Conservation (phyloP, 2,113 vertebrate species). For the Glareola pratincola region DNA sequence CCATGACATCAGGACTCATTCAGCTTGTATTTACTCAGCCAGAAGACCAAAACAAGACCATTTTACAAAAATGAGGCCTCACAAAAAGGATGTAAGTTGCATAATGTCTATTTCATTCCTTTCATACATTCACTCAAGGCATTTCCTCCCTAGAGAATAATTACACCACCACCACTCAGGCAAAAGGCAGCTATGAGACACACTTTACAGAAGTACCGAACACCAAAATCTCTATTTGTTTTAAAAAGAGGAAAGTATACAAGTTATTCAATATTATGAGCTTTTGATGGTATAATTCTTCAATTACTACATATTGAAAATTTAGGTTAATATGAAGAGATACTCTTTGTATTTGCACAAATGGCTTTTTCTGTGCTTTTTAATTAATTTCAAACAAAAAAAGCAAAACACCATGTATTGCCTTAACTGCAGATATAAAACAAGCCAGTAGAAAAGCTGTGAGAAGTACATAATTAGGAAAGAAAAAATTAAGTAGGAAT, state of each 20-base stretch:
- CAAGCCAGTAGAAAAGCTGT: not conserved
- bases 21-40: not conserved
- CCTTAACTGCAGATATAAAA: not conserved
- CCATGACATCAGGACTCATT: slow-evolving; percentile 5
- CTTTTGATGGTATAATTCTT: not conserved
- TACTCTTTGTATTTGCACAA: not conserved
- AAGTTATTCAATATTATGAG: not conserved
- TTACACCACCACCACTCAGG: slow-evolving; percentile 35
- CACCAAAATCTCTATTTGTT: not conserved
- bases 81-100: not conserved
- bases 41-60: slow-evolving; percentile 4
- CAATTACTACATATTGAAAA: not conserved
- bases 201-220: not conserved
- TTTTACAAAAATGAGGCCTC: slow-evolving; percentile 11
- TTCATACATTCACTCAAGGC: slow-evolving; percentile 37
- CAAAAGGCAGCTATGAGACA: slow-evolving; percentile 27
- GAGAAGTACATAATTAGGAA: not conserved
- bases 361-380: not conserved
- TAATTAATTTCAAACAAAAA: not conserved
- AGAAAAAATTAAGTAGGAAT: not conserved
- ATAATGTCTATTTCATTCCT: slow-evolving; percentile 41
- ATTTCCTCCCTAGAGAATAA: slow-evolving; percentile 51
- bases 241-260: not conserved
- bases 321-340: not conserved
- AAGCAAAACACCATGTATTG: not conserved